Evolutionary conservation across 2,888 invertebrate genomes (phyloP), one percentile per base, ranked within the genome.

Genomic region (Caradrina clavipalpis): DNA sequence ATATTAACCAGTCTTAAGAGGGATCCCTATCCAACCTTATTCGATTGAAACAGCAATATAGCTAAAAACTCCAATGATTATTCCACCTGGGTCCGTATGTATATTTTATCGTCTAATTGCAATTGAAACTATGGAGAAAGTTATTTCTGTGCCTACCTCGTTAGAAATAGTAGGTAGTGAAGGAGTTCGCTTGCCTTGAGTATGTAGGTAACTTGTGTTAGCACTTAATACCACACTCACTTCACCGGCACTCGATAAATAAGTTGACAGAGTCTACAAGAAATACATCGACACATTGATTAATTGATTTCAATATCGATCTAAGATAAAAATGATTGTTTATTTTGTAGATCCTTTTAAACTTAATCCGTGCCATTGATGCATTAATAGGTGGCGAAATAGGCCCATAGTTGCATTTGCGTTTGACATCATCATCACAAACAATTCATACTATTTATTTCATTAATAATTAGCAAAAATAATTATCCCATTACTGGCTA

Each of bases 121-220:
- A 73, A 66, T 80, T 69, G 60, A 65, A 59, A 62, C 35, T 60
- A 63, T 51, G 53, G 77, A 60, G 76, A 78, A 78, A 80, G 77
- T 80, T 56, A 66, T 62, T 62, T 53, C 26, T 65, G 47, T 39
- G 65, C 22, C 39, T 47, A 50, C 45, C 26, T 61, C 22, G 49
- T 49, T 65, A 56, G 67, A 63, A 58, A 26, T 42, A 42, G 64
- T 72, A 21, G 63, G 64, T 70, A 19, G 65, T 56, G 53, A 76
- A 71, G 70, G 55, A 55, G 51, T 76, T 71, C 60, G 62, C 69
- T 79, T 80, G 31, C 83, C 81, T 81, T 82, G 73, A 67, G 61
- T 82, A 84, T 77, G 80, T 85, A 85, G 85, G 85, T 75, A 83
- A 78, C 74, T 66, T 68, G 69, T 69, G 68, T 85, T 86, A 86